Evolutionary conservation across 2,888 invertebrate genomes (phyloP), one percentile per base, ranked within the genome.

Genomic region (Phymatocera aterrima): DNA sequence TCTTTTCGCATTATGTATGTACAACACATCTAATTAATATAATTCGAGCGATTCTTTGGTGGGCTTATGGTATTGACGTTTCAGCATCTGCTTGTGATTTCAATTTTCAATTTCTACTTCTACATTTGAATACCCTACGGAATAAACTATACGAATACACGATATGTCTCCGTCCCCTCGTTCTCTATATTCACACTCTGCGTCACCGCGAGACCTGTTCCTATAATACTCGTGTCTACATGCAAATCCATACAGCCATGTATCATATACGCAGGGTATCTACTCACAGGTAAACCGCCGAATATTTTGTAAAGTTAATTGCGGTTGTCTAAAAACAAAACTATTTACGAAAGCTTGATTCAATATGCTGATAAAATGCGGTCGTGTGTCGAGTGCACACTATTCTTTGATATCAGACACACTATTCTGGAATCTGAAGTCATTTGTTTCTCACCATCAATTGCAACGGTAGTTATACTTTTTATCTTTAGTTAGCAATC

Each of bases 161-260:
- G 28, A 57, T 28, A 57, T 57, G 12, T 57, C 54, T 24, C 15
- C 21, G 57, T 28, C n/a, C n/a, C n/a, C n/a, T n/a, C 18, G 57
- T 57, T 57, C 28, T 21, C 57, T 57, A 57, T 57, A 57, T 57
- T 57, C 57, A 57, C 57, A 57, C 57, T 57, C 28, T 28, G 15
- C 15, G 21, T 15, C 28, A 57, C 15, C 57, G 28, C 57, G 57
- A 24, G 57, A 57, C 57, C 24, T 57, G 28, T 8, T 28, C 28
- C 15, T 57, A 57, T 57, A 57, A 57, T 57, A 57, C 28, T 57
- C 57, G 57, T 15, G 57, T 57, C 28, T 57, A 57, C 57, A 57
- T 57, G 57, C 57, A 57, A 57, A 57, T 57, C 28, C 5, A 28
- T 57, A 28, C 4, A 15, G 57, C 28, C 57, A 28, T 28, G 28